Evolutionary conservation across 2,797 vertebrate genomes (phyloP), one percentile per base, ranked within the genome.

Genomic region (Eurystomus glaucurus): DNA sequence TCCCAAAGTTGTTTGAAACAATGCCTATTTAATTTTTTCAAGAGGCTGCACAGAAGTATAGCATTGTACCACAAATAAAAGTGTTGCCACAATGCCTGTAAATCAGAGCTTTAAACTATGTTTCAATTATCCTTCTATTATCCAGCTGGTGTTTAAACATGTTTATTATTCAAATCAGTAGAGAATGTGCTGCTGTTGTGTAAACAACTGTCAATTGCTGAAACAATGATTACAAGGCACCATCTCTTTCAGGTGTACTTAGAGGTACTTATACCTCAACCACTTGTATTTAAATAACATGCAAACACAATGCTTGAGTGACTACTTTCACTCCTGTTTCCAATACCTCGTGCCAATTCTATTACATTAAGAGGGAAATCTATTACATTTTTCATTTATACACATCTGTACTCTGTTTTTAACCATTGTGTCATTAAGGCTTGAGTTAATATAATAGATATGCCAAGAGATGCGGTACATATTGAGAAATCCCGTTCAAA

Each of bases 81-180:
- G 98, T 98, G 97, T 97, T 96, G 96, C 96, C 94, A 98, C 98
- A 97, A 98, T 98, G 97, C 98, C 97, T 97, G 98, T 98, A 98
- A 98, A 99, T 98, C 98, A 99, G 98, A 98, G 99, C 99, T 99
- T 98, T 99, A 99, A 99, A 99, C 98, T 99, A 98, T 99, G 98
- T 99, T 99, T 99, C 99, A 99, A 99, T 99, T 99, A 99, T 99
- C 98, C 98, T 99, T 99, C 99, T 99, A 99, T 99, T 99, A 99
- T 98, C 98, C 98, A 98, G 98, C 98, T 99, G 99, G 99, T 99
- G 99, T 99, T 98, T 98, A 99, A 97, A 98, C 98, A 98, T 98
- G 98, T 98, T 99, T 98, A 98, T 98, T 98, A 99, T 99, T 99
- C 98, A 99, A 99, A 99, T 98, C 98, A 99, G 99, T 98, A 98